Evolutionary conservation across 2,797 vertebrate species (phyloP), one percentile per base, ranked within the genome.

Genomic region (Acestrorhynchus altus): DNA sequence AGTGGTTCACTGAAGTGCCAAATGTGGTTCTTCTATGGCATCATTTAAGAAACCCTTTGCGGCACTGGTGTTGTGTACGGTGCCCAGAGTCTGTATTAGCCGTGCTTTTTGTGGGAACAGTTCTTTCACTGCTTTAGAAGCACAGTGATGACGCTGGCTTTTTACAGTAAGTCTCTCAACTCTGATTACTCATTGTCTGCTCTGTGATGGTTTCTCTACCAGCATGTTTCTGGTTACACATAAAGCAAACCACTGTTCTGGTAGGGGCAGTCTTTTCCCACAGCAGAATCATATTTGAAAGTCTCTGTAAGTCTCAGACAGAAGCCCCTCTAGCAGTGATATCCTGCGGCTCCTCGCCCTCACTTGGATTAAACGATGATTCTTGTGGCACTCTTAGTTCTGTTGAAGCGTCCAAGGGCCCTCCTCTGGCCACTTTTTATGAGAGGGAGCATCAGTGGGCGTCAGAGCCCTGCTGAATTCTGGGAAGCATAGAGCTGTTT

Each of bases 401-500:
- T 77, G 80, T 82, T 72, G 67, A 47, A 77, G 54, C 74, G 76
- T 47, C 60, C 24, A 39, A 51, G 60, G 83, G 76, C 31, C 80
- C 89, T 90, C 82, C 85, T 89, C 85, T 79, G 71, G 63, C 70
- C 31, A 35, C 74, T 4, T 63, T 77, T 86, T 86, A 86, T 77
- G 76, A 88, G 88, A 60, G 83, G 87, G 86, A 90, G 87, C 84
- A 80, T 86, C 83, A 86, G 87, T 83, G 87, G 84, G 85, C 87
- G 88, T 90, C 89, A 87, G 86, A 84, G 87, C 86, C 86, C 83
- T 68, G 82, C 81, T 92, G 85, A 90, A 94, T 93, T 93, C 90
- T 93, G 93, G 86, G 89, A 90, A 88, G 77, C 89, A 11, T 84
- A 85, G 85, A 87, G 88, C 93, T 95, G 92, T 93, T 90, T 91